Evolutionary conservation across 1,140 invertebrate species (phyloP).

Genomic region (Telenomus remus): DNA sequence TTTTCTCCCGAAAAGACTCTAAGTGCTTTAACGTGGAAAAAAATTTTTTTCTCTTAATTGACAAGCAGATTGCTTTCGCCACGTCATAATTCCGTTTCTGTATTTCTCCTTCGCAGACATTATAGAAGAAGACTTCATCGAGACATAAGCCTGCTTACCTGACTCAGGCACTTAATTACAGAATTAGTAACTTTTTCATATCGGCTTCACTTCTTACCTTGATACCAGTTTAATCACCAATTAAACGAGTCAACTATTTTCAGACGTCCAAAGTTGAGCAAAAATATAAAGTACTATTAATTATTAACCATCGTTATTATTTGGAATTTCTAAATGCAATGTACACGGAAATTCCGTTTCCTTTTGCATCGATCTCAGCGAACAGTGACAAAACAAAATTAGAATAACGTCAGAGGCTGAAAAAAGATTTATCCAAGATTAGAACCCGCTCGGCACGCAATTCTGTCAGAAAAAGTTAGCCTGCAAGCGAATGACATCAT

Average conservation of each 20-base stretch:
- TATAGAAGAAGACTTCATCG: slow-evolving; percentile 41
- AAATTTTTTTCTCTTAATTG: slow-evolving; percentile 44
- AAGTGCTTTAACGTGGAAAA: slow-evolving; percentile 44
- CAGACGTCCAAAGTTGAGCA: background rate
- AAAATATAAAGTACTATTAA: too few relatives aligned
- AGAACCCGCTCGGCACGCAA: slow-evolving; percentile 23
- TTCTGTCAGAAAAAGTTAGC: slow-evolving; percentile 30
- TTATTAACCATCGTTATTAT: too few relatives aligned
- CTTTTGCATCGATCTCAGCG: slow-evolving; percentile 35
- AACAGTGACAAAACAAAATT: slow-evolving; percentile 35
- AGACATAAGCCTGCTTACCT: slow-evolving; percentile 39
- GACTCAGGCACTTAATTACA: slow-evolving; percentile 36
- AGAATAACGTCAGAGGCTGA: slow-evolving; percentile 6
- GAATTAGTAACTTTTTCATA: slow-evolving; percentile 7
- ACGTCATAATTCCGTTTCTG: slow-evolving; percentile 48
- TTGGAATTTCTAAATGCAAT: too few relatives aligned
- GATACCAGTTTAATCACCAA: too few relatives aligned
- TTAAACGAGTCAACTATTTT: too few relatives aligned
- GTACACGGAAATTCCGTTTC: slow-evolving; percentile 1
- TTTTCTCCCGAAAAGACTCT: background rate
- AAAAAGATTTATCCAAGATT: slow-evolving; percentile 28
- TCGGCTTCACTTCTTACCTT: background rate
- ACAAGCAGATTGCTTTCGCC: slow-evolving; percentile 45
- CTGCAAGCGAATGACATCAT: slow-evolving; percentile 12
- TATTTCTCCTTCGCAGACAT: slow-evolving; percentile 40